A percentile compares a stretch with the other conserved stretches of the same genome.
Evolutionary conservation across 2,888 invertebrate species (phyloP).

Genomic region (Sinodicranocentrus sp.): DNA sequence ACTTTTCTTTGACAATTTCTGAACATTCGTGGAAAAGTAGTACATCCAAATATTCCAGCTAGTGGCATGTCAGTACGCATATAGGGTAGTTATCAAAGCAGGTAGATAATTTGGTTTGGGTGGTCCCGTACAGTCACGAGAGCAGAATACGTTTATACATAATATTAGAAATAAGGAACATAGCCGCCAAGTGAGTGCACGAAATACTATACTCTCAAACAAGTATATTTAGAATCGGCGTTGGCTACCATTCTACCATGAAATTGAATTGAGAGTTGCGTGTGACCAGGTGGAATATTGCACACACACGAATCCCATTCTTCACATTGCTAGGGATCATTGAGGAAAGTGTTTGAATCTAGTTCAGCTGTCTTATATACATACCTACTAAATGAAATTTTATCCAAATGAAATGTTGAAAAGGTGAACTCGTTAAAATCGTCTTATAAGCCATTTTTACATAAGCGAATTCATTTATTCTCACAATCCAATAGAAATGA

Average conservation of each 20-base stretch:
- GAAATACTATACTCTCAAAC: neutral
- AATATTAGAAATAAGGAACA: neutral
- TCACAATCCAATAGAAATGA: too few species aligned
- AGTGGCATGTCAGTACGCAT: neutral
- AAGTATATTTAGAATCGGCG: neutral
- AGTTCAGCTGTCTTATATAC: too few species aligned
- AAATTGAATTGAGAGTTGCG: constrained; percentile 63
- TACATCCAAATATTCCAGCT: neutral
- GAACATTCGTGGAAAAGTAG: too few species aligned
- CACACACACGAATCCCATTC: constrained; percentile 7
- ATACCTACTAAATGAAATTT: too few species aligned
- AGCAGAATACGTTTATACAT: neutral
- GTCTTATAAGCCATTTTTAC: too few species aligned
- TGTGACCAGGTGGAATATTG: constrained; percentile 33
- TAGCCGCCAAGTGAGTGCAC: too few species aligned
- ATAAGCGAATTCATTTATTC: too few species aligned
- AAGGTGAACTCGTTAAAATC: too few species aligned
- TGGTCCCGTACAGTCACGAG: constrained; percentile 59
- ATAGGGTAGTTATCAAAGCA: constrained; percentile 15
- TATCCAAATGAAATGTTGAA: too few species aligned
- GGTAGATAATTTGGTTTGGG: constrained; percentile 50
- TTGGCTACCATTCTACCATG: constrained; percentile 16
- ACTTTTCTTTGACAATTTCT: neutral
- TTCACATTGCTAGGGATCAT: too few species aligned
- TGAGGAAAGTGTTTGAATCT: too few species aligned